phyloP scores from a whole-genome alignment of 2,888 invertebrate species.

The Subacronicta megacephala region DNA sequence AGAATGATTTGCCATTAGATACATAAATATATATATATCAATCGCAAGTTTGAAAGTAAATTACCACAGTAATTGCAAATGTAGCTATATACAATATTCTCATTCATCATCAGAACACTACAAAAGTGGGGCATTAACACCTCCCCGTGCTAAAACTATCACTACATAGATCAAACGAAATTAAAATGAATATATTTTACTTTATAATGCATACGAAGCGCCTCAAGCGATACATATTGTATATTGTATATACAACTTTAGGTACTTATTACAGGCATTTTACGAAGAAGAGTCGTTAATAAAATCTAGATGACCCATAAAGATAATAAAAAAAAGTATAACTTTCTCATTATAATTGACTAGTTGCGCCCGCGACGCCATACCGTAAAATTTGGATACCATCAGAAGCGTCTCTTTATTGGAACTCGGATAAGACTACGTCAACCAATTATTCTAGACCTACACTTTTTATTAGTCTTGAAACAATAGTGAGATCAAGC shows the following conservation, averaged over 20 bases:
- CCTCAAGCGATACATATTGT: constrained; percentile 37
- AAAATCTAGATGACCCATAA: constrained; percentile 54
- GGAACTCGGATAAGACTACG: background rate
- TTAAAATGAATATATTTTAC: constrained; percentile 37
- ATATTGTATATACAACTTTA: constrained; percentile 37
- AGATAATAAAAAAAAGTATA: constrained; percentile 43
- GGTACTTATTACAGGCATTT: constrained; percentile 48
- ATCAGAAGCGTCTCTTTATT: constrained; percentile 1
- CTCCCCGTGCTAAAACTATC: constrained; percentile 41
- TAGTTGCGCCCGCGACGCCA: background rate
- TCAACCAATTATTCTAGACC: background rate
- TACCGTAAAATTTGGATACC: background rate
- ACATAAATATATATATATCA: constrained; percentile 4
- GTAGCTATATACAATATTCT: constrained; percentile 26
- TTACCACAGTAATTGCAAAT: constrained; percentile 23
- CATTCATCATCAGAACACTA: constrained; percentile 37
- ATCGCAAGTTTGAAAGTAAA: constrained; percentile 27
- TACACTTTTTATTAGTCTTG: background rate
- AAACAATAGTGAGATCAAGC: too few species aligned
- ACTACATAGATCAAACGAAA: constrained; percentile 32
- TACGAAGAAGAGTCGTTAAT: constrained; percentile 46
- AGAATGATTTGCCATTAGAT: too few species aligned
- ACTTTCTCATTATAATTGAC: constrained; percentile 56
- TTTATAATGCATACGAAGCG: constrained; percentile 25
- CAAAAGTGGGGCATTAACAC: constrained; percentile 48